Evolutionary conservation across 2,888 invertebrate genomes (phyloP).

Genomic region (Amiota communis): DNA sequence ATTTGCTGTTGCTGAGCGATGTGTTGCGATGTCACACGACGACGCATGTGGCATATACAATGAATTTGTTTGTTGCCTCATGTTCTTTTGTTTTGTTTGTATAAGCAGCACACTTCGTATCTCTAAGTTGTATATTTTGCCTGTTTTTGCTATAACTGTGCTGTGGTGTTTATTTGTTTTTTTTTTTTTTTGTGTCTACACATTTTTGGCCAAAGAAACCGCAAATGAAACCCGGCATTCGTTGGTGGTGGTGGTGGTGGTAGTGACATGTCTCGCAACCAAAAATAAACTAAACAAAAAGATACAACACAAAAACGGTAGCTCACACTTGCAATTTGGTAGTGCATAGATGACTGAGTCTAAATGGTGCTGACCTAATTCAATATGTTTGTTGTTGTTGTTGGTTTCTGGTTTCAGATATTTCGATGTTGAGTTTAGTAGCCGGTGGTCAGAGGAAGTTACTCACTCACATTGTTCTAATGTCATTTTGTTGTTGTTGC

Average conservation of each 20-base stretch:
- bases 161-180: constrained; percentile 16
- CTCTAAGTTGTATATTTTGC: not conserved
- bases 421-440: no score
- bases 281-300: constrained; percentile 14
- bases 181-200: constrained; percentile 20
- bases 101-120: constrained; percentile 3
- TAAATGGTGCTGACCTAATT: no score
- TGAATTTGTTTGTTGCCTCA: not conserved
- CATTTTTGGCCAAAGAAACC: constrained; percentile 24
- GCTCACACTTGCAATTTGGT: constrained; percentile 1
- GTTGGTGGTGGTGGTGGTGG: no score
- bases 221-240: not conserved
- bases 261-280: not conserved
- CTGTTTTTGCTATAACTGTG: constrained; percentile 11
- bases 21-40: not conserved
- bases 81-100: constrained; percentile 17
- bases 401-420: no score
- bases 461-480: no score
- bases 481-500: no score
- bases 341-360: not conserved
- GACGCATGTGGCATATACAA: not conserved
- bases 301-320: not conserved
- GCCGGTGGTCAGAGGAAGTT: no score
- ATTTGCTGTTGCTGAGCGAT: not conserved
- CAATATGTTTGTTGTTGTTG: not conserved